Base-by-base conservation (phyloP, 1,140 invertebrate genomes). In the Lucilia cuprina region DNA sequence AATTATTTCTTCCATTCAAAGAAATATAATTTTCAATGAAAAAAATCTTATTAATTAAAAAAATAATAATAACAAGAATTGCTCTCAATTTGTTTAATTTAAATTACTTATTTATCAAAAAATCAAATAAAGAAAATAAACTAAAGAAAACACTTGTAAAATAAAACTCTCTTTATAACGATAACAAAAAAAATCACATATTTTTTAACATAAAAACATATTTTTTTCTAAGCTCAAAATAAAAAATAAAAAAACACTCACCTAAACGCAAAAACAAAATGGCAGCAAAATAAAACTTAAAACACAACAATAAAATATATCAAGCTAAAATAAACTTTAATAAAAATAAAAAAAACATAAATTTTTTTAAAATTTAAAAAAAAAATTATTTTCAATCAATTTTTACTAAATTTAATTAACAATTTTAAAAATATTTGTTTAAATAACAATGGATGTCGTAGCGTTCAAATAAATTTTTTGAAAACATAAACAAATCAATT, bases 191-290 rank as follows among this genome's bases (percentile, higher is more conserved):
- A 30, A 30, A 30, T 17, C 14, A 41, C 34, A n/a, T 47, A 47
- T 78, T 47, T 78, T n/a, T 47, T 49, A 49, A 49, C n/a, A 47
- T n/a, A 41, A 78, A 35, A 78, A 41, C 41, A 80, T 80, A 80
- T 80, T 80, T 49, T 78, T 78, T 80, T 80, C 77, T 80, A 80
- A 80, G 77, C 77, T 80, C 77, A 50, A 80, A n/a, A n/a, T n/a
- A n/a, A n/a, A n/a, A n/a, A n/a, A n/a, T n/a, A n/a, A n/a, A n/a
- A 78, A 80, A 47, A 21, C 77, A 49, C 77, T 25, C 77, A 80
- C 41, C 41, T 80, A 80, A 49, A 80, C 50, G 47, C 41, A 49
- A 49, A 78, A 7, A n/a, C n/a, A 1, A 30, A 30, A 78, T 8
- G 65, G 65, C 65, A 70, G 65, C 65, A 70, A 47, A 41, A 78